Base-by-base conservation (phyloP, 2,888 invertebrate species). In the Harmothoe impar region DNA sequence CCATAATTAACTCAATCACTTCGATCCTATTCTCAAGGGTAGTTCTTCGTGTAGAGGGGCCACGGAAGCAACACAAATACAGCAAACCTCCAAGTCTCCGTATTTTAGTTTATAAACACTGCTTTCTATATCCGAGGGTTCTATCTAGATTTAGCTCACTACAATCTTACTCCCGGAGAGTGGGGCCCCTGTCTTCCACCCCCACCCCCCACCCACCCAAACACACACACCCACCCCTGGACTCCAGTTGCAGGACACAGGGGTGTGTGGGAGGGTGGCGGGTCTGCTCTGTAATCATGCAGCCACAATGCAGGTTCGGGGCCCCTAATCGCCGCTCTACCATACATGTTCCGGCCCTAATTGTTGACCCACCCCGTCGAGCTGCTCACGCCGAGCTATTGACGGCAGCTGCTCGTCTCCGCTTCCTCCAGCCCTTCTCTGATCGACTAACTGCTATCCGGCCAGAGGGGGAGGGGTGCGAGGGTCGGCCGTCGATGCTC, bases 281-380 rank as follows among this genome's bases (percentile, higher is more conserved):
- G 35, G 35, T 1, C 81, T 15, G n/a, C 35, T 43, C 81, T 81
- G 81, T 81, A 81, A 81, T 81, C 81, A 77, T 43, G 35, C 33
- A 15, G 23, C 17, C 43, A 81, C 81, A 81, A 81, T 81, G 43
- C 35, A 72, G 81, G 33, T 15, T 43, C 81, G 35, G 81, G 43
- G 81, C 23, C 77, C 35, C 35, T 35, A 33, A 20, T 25, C 33
- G 81, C 81, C 35, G 43, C 81, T 81, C 43, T 72, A 81, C n/a
- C 43, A 43, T n/a, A 43, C 81, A 81, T 43, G 81, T 81, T 81
- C 81, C 0, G 81, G 81, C 81, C 17, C 35, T 81, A 81, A 81
- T 81, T 81, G 81, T 81, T 33, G 81, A 43, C 81, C 81, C 23
- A 43, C 43, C 81, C n/a, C 43, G 81, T 72, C 33, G 81, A 17